phyloP scores from a whole-genome alignment of 2,888 invertebrate genomes.

The Agrilus cyanescens region DNA sequence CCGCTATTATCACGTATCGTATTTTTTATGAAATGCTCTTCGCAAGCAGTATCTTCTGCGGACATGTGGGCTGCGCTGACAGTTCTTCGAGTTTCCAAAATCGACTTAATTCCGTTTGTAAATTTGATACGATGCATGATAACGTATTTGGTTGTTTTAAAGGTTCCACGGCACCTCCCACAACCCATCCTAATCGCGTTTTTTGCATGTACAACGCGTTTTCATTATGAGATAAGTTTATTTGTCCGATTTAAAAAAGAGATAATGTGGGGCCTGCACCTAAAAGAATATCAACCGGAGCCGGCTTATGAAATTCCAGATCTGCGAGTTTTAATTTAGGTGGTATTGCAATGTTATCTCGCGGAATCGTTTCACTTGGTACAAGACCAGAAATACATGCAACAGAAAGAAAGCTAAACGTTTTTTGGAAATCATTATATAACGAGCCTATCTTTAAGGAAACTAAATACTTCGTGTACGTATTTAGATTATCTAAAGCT shows the following conservation, averaged over 20 bases:
- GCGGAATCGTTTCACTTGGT: no score
- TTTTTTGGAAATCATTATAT: no score
- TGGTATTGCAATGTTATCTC: no score
- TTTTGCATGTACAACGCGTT: slow-evolving; percentile 6
- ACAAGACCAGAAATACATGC: no score
- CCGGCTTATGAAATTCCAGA: slow-evolving; percentile 8
- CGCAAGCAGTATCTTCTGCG: background rate
- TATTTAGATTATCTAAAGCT: no score
- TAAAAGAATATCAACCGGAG: slow-evolving; percentile 8
- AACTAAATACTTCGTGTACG: no score
- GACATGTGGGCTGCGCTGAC: background rate
- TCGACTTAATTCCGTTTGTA: background rate
- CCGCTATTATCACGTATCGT: slow-evolving; percentile 1
- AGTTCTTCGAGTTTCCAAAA: slow-evolving; percentile 1
- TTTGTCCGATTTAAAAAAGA: slow-evolving; percentile 4
- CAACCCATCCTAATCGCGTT: slow-evolving; percentile 9
- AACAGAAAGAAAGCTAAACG: no score
- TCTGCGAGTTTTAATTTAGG: slow-evolving; percentile 9
- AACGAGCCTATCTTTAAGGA: no score
- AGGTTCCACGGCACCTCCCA: slow-evolving; percentile 6
- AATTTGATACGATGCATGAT: no score
- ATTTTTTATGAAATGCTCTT: background rate
- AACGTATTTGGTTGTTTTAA: background rate
- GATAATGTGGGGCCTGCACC: slow-evolving; percentile 1
- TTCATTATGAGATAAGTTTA: background rate